Evolutionary conservation across 2,888 invertebrate species (phyloP).

Genomic region (Congeria kusceri): DNA sequence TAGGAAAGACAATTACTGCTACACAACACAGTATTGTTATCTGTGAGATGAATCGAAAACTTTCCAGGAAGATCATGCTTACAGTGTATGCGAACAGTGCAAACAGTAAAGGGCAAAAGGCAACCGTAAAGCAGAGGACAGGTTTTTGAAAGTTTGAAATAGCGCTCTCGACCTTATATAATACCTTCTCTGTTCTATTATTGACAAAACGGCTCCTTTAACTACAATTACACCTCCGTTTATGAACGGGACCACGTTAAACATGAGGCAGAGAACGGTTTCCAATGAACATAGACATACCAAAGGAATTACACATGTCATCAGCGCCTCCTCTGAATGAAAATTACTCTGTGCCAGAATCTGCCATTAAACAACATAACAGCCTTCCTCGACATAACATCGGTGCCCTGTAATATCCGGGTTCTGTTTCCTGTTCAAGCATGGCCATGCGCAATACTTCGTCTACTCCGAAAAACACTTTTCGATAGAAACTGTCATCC

Average conservation of each 20-base stretch:
- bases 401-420: slow-evolving; percentile 6
- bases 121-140: neutral
- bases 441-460: neutral
- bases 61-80: slow-evolving; percentile 15
- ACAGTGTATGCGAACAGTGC: slow-evolving; percentile 12
- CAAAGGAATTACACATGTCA: neutral
- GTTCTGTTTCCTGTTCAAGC: neutral
- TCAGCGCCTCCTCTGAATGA: neutral
- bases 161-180: neutral
- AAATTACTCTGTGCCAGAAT: slow-evolving; percentile 11
- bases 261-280: slow-evolving; percentile 3
- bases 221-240: slow-evolving; percentile 4
- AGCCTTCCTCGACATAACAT: neutral
- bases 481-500: no score
- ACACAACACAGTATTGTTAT: slow-evolving; percentile 25
- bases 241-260: slow-evolving; percentile 6
- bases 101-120: neutral
- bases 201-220: neutral
- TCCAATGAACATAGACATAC: neutral
- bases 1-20: slow-evolving; percentile 22
- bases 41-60: slow-evolving; percentile 21
- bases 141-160: slow-evolving; percentile 1
- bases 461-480: neutral
- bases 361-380: slow-evolving; percentile 11
- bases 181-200: neutral